Base-by-base conservation (phyloP, 2,113 vertebrate species). In the Marcusenius ussheri region DNA sequence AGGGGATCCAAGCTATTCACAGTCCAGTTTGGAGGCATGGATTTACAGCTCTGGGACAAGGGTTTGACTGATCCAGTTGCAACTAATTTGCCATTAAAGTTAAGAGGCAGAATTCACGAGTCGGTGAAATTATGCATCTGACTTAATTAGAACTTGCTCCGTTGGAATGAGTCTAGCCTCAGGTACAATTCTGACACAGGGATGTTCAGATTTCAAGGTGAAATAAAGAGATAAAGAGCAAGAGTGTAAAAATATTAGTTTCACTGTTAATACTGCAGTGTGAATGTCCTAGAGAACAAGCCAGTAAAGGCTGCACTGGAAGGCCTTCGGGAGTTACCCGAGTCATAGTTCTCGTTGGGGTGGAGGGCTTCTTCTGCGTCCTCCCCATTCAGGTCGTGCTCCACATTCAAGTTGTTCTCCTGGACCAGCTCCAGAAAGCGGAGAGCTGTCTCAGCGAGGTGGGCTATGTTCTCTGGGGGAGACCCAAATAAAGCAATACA, bases 401-500 rank as follows among this genome's bases (percentile, higher is more conserved):
- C 98, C 83, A 96, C 96, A 92, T 97, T 99, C 77, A 99, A 95
- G 87, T 98, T 97, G 95, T 98, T 99, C 88, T 99, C 95, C 93
- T 99, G 98, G 13, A 99, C 98, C 92, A 99, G 90, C 93, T 99
- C 98, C 92, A 99, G 93, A 95, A 99, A 99, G 11, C 98, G 97
- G 92, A 99, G 94, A 35, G 98, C 98, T 39, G 98, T 99, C 96
- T 99, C 98, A 13, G 98, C 98, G 94, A 99, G 92, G 31, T 99
- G 95, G 0, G 98, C 98, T 77, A 99, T 99, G 93, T 99, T 99
- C 94, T 99, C 98, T 99, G 89, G 58, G 93, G 93, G 89, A 86
- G 46, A 51, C 3, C 87, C 17, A 46, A 88, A 66, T 9, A 70
- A 15, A 90, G 47, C 5, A 56, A 24, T 21, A 58, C 15, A 84